Conservation (phyloP, 1,140 invertebrate species). For the Cepaea nemoralis region DNA sequence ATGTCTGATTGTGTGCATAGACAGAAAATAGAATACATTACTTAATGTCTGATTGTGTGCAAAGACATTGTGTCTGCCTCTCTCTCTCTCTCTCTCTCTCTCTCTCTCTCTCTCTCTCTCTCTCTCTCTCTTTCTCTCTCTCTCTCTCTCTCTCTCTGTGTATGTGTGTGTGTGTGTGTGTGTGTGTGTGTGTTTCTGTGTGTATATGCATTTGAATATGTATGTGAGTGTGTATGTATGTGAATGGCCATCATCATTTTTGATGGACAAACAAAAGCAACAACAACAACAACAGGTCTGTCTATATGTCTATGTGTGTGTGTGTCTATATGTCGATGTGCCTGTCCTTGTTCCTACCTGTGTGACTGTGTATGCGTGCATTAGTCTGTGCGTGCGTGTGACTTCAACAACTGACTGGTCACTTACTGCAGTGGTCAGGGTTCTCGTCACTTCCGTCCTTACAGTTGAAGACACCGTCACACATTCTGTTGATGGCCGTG, state of each 20-base stretch:
- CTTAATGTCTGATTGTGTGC: too few relatives aligned
- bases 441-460: conserved; percentile 64
- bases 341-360: neutral
- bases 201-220: neutral
- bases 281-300: neutral
- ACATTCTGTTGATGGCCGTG: conserved; percentile 76
- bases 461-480: conserved; percentile 71
- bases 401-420: neutral
- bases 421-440: conserved; percentile 49
- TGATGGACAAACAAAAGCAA: too few relatives aligned
- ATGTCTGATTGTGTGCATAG: too few relatives aligned
- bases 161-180: conserved; percentile 11
- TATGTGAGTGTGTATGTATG: conserved; percentile 3
- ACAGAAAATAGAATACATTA: too few relatives aligned
- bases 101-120: too few relatives aligned
- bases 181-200: conserved; percentile 6
- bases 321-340: neutral
- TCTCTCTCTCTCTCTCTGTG: too few relatives aligned
- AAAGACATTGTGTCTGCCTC: too few relatives aligned
- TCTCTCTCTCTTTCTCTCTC: too few relatives aligned
- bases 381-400: too few relatives aligned
- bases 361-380: too few relatives aligned
- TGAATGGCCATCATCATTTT: too few relatives aligned
- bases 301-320: neutral
- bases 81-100: too few relatives aligned